phyloP scores from a whole-genome alignment of 1,140 invertebrate genomes.

The Hylaeus volcanicus region DNA sequence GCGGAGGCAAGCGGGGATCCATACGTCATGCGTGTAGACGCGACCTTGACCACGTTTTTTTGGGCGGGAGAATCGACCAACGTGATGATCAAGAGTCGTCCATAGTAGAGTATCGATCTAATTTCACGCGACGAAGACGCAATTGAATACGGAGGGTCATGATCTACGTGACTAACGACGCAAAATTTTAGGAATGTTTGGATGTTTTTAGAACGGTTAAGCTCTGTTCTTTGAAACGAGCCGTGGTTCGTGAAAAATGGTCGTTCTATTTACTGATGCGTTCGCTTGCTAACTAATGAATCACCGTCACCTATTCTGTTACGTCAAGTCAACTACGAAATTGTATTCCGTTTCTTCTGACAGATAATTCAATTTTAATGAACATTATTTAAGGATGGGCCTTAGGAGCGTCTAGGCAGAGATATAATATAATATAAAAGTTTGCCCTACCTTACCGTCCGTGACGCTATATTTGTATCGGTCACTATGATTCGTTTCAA shows the following conservation, averaged over 20 bases:
- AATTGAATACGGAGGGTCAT: conserved; percentile 39
- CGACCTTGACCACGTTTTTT: conserved; percentile 66
- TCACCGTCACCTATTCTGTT: conserved; percentile 1
- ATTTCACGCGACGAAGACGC: conserved; percentile 29
- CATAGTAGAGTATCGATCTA: conserved; percentile 39
- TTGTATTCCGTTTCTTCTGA: background rate
- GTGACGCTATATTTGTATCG: too few relatives aligned
- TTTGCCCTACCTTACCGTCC: too few relatives aligned
- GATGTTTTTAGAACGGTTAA: background rate
- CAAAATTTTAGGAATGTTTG: background rate
- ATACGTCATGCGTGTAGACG: conserved; percentile 55
- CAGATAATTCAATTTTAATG: conserved; percentile 1
- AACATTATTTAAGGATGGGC: background rate
- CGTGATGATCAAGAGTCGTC: conserved; percentile 32
- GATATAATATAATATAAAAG: too few relatives aligned
- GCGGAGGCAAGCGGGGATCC: conserved; percentile 24
- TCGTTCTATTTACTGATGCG: conserved; percentile 1
- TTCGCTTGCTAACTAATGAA: conserved; percentile 10
- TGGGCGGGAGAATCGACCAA: conserved; percentile 44
- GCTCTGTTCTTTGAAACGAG: accelerated
- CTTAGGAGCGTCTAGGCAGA: too few relatives aligned
- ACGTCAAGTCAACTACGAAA: background rate
- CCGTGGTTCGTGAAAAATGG: background rate
- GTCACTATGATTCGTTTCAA: too few relatives aligned
- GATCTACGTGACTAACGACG: conserved; percentile 3